Evolutionary conservation across 2,888 invertebrate species (phyloP).

Genomic region (Watsonalla binaria): DNA sequence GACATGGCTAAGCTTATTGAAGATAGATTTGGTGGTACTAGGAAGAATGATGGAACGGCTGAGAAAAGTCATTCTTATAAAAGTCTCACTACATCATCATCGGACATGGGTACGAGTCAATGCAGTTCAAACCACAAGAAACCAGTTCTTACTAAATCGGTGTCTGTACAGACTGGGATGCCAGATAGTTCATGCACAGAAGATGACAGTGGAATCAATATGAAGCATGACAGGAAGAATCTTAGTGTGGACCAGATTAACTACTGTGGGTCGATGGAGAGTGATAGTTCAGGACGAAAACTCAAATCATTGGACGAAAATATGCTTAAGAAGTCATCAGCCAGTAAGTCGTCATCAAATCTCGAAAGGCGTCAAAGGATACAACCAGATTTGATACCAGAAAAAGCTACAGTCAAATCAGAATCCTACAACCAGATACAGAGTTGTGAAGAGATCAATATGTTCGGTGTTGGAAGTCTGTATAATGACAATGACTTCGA

Average conservation of each 20-base stretch:
- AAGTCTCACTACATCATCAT: conserved; percentile 73
- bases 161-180: conserved; percentile 74
- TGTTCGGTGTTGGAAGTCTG: conserved; percentile 76
- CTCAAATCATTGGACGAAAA: conserved; percentile 71
- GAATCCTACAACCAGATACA: conserved; percentile 75
- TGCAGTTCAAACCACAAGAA: conserved; percentile 73
- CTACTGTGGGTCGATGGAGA: conserved; percentile 75
- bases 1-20: conserved; percentile 85
- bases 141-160: conserved; percentile 70
- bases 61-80: conserved; percentile 75
- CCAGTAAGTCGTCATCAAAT: conserved; percentile 67
- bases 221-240: conserved; percentile 71
- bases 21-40: conserved; percentile 79
- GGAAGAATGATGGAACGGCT: conserved; percentile 66
- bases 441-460: conserved; percentile 74
- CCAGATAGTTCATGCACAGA: conserved; percentile 62
- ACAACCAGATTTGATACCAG: conserved; percentile 74
- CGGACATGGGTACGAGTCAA: conserved; percentile 74
- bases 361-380: conserved; percentile 72
- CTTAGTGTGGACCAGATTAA: conserved; percentile 75
- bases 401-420: conserved; percentile 69
- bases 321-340: conserved; percentile 69
- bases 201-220: conserved; percentile 63
- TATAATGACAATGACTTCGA: conserved; percentile 78
- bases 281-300: conserved; percentile 71